Conservation (phyloP, 2,113 vertebrate genomes). For the Notarius lentiginosus region DNA sequence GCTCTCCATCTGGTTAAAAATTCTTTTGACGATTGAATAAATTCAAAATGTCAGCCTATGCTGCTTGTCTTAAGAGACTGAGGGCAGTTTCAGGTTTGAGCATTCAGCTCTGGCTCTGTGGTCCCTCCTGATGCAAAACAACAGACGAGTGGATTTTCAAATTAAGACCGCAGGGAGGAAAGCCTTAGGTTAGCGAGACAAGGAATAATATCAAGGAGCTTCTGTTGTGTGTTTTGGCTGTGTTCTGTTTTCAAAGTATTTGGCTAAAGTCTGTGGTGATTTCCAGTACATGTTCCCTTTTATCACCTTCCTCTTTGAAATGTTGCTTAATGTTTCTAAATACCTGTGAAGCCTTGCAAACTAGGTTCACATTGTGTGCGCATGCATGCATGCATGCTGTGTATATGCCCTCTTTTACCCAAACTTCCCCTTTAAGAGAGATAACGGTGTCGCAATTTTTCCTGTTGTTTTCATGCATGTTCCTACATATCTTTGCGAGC, state of each 20-base stretch:
- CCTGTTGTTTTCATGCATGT: not conserved
- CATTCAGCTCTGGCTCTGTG: not conserved
- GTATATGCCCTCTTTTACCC: not conserved
- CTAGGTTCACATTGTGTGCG: not conserved
- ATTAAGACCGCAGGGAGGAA: conserved; percentile 10
- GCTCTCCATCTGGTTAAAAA: not conserved
- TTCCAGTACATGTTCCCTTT: not conserved
- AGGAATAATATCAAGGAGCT: not conserved
- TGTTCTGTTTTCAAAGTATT: not conserved
- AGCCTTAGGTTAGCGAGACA: not conserved
- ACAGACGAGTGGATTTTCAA: conserved; percentile 24
- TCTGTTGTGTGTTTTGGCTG: not conserved
- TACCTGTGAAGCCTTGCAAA: not conserved
- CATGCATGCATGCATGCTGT: not conserved
- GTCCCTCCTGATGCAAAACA: conserved; percentile 16
- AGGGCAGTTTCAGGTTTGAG: not conserved
- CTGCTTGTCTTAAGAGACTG: not conserved
- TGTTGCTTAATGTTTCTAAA: not conserved
- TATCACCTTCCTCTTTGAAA: not conserved
- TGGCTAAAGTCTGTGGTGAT: not conserved
- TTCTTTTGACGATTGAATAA: not conserved
- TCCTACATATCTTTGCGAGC: no score
- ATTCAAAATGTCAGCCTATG: not conserved
- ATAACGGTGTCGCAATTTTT: not conserved
- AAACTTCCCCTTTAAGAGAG: not conserved